A percentile compares a stretch with the other conserved stretches of the same genome.
phyloP scores from a whole-genome alignment of 1,140 invertebrate genomes.

The Chelonus insularis region DNA sequence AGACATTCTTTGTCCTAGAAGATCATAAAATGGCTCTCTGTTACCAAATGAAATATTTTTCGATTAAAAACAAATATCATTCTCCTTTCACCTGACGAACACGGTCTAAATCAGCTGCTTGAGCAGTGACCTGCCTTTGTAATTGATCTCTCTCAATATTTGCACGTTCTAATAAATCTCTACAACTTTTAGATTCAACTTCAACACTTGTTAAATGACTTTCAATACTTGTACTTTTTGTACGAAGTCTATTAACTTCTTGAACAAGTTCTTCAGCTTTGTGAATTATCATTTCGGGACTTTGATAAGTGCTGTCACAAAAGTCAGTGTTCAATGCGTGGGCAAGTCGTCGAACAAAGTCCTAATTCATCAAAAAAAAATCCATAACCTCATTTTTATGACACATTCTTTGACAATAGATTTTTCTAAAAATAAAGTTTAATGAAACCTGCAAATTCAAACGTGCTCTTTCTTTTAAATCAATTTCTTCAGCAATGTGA shows the following conservation, averaged over 20 bases:
- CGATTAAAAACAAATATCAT: not conserved
- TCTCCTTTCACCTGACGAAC: conserved; percentile 59
- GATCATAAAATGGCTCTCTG: not conserved
- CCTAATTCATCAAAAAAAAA: conserved; percentile 57
- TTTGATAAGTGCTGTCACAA: conserved; percentile 62
- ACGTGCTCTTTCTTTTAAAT: conserved; percentile 56
- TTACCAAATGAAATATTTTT: not conserved
- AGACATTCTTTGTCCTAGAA: conserved; percentile 69
- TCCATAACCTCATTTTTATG: not conserved
- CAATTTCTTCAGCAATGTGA: conserved; percentile 66
- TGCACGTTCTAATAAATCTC: conserved; percentile 67
- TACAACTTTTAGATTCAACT: conserved; percentile 67
- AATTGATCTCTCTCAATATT: conserved; percentile 70
- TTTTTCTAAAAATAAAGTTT: not conserved
- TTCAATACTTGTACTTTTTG: conserved; percentile 61
- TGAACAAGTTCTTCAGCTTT: conserved; percentile 75
- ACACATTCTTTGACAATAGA: not conserved
- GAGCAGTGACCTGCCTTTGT: conserved; percentile 68
- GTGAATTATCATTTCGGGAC: conserved; percentile 69
- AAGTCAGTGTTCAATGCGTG: conserved; percentile 70
- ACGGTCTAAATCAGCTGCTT: conserved; percentile 69
- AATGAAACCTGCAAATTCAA: conserved; percentile 42
- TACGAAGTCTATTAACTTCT: conserved; percentile 61
- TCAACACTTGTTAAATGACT: conserved; percentile 68
- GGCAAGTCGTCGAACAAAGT: conserved; percentile 70